Evolutionary conservation across 1,140 invertebrate species (phyloP), one percentile per base, ranked within the genome.

Genomic region (Pseudomyrmex cubaensis): DNA sequence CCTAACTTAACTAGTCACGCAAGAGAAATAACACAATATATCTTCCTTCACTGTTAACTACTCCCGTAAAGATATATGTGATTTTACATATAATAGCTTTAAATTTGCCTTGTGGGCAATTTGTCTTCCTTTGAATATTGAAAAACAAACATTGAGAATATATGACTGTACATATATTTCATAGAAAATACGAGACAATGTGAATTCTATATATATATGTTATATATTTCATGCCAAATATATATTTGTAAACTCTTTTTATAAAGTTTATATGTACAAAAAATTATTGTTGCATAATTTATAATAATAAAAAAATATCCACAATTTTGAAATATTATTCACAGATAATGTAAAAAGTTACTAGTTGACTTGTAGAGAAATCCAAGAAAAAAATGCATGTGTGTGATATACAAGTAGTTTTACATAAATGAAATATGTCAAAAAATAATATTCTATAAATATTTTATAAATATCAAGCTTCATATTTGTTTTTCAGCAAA

Each of bases 211-310:
- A 57, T 73, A 70, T 50, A 61, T 85, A 78, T 48, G 20, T 69
- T 76, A 85, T 72, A 74, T 69, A 67, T 75, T 72, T 77, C 46
- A 64, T 88, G 83, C 73, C 83, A 88, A 74, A 66, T 77, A 77
- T 77, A 66, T 77, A 77, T 77, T 88, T 82, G 62, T 88, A 88
- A 52, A 76, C 70, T 88, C 76, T 87, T 87, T 80, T 88, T 85
- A 76, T 72, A 80, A 76, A 87, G 56, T 77, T 72, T 87, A 83
- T 70, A 52, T 62, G 56, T 63, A 73, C 62, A 62, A 80, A 35
- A 35, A 59, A 85, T 73, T 66, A 52, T 10, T 82, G 54, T 88
- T 57, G 76, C 72, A 66, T 82, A 85, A 57, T 88, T 82, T 66
- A 50, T 69, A 59, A 80, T 56, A 59, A 44, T 2, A 59, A 59